phyloP scores from a whole-genome alignment of 2,797 vertebrate genomes.

The Parauchenoglanis punctatus region DNA sequence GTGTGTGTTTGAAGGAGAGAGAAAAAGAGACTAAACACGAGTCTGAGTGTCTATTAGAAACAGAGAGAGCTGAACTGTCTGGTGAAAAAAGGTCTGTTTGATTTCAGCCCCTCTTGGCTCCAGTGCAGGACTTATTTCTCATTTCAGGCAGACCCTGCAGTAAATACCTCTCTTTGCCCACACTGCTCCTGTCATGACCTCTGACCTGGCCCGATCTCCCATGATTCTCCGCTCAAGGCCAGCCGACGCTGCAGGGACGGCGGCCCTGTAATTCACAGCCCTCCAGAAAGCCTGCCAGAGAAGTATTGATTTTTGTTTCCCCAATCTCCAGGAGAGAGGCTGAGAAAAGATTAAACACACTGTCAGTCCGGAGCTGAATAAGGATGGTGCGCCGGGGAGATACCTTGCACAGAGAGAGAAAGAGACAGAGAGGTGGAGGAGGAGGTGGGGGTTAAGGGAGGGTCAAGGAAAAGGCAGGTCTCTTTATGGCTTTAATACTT shows the following conservation, averaged over 20 bases:
- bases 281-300: slow-evolving; percentile 95
- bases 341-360: slow-evolving; percentile 99
- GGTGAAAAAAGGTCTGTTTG: slow-evolving; percentile 47
- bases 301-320: slow-evolving; percentile 98
- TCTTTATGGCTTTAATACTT: slow-evolving; percentile 70
- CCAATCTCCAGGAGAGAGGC: slow-evolving; percentile 96
- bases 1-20: neutral
- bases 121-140: slow-evolving; percentile 70
- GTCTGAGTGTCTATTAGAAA: slow-evolving; percentile 37
- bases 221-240: slow-evolving; percentile 73
- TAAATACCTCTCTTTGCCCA: slow-evolving; percentile 69
- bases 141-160: slow-evolving; percentile 66
- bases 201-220: slow-evolving; percentile 67
- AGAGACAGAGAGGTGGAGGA: slow-evolving; percentile 5
- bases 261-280: slow-evolving; percentile 79
- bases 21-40: slow-evolving; percentile 23
- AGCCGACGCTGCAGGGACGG: slow-evolving; percentile 61
- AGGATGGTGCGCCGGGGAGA: slow-evolving; percentile 90
- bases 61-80: slow-evolving; percentile 33
- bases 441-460: slow-evolving; percentile 7
- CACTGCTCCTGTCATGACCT: slow-evolving; percentile 71
- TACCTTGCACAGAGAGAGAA: slow-evolving; percentile 64
- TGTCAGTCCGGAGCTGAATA: slow-evolving; percentile 98
- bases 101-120: slow-evolving; percentile 56
- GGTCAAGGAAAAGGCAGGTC: slow-evolving; percentile 76